A percentile compares a stretch with the other conserved stretches of the same genome.
Conservation (phyloP, 2,113 vertebrate species). For the Epinephelus cyanopodus region DNA sequence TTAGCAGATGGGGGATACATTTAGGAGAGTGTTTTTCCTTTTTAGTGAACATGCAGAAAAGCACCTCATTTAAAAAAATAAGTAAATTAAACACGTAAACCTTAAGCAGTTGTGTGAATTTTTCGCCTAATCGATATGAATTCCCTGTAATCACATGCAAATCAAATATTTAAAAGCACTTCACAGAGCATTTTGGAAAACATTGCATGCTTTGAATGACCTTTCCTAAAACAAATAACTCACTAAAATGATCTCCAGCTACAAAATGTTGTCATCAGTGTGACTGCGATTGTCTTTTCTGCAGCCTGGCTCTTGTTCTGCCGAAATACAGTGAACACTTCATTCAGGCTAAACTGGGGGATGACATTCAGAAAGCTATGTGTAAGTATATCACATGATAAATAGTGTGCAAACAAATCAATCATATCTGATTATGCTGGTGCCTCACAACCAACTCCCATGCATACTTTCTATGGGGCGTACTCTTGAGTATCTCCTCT, state of each 20-base stretch:
- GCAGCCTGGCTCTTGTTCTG: slow-evolving; percentile 95
- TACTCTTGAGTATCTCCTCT: slow-evolving; percentile 37
- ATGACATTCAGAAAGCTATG: slow-evolving; percentile 91
- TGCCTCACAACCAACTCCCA: slow-evolving; percentile 27
- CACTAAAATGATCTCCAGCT: neutral
- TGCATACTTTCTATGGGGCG: slow-evolving; percentile 31
- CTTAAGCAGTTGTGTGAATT: neutral
- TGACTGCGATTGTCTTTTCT: slow-evolving; percentile 50
- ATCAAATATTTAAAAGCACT: neutral
- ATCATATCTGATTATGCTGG: neutral
- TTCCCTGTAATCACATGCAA: neutral
- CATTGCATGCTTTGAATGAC: neutral
- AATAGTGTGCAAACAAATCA: slow-evolving; percentile 12
- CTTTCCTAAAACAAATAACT: neutral
- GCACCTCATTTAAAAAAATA: neutral
- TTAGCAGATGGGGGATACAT: slow-evolving; percentile 6
- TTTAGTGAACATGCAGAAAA: neutral
- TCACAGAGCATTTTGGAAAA: neutral
- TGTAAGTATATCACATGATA: slow-evolving; percentile 88
- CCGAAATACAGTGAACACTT: slow-evolving; percentile 98
- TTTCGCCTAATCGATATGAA: neutral
- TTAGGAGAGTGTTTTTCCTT: neutral
- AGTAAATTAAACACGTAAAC: neutral
- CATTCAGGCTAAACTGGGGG: slow-evolving; percentile 95
- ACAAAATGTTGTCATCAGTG: neutral